phyloP scores from a whole-genome alignment of 2,797 vertebrate species.

The Orestias chungarensis region DNA sequence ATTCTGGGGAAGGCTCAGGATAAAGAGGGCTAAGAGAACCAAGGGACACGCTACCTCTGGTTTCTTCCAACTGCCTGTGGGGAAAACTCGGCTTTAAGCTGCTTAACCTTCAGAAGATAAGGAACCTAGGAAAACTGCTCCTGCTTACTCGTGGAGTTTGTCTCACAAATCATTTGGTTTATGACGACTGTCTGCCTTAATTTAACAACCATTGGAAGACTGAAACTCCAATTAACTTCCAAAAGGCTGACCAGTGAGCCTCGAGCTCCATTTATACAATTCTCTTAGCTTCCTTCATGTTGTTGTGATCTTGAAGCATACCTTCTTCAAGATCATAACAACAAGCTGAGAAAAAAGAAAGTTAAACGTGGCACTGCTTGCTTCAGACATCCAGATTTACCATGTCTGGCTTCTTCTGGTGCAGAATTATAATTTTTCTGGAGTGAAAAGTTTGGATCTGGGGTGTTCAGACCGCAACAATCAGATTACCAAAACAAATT shows the following conservation, averaged over 20 bases:
- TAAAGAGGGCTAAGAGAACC: constrained; percentile 79
- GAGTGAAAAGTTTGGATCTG: too few relatives aligned
- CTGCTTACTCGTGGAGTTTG: constrained; percentile 57
- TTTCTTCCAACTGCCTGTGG: constrained; percentile 57
- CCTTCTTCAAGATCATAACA: too few relatives aligned
- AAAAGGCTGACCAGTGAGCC: constrained; percentile 15
- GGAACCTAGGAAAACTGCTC: constrained; percentile 58
- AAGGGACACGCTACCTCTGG: constrained; percentile 61
- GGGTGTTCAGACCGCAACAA: too few relatives aligned
- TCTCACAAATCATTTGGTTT: constrained; percentile 38
- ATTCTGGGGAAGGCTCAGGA: constrained; percentile 75
- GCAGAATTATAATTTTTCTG: too few relatives aligned
- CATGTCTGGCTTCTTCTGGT: too few relatives aligned
- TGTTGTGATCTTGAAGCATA: too few relatives aligned
- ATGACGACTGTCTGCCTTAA: constrained; percentile 36
- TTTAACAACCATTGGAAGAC: constrained; percentile 35
- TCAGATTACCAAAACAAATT: too few relatives aligned
- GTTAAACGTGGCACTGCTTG: too few relatives aligned
- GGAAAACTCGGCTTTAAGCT: constrained; percentile 75
- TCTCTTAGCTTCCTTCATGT: too few relatives aligned
- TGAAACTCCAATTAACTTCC: constrained; percentile 27
- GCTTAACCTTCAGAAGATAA: constrained; percentile 78
- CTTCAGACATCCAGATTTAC: too few relatives aligned
- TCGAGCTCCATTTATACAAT: constrained; percentile 8
- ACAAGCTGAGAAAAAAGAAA: too few relatives aligned